Conservation (phyloP, 2,797 vertebrate genomes). For the Phrynocephalus guinanensis region DNA sequence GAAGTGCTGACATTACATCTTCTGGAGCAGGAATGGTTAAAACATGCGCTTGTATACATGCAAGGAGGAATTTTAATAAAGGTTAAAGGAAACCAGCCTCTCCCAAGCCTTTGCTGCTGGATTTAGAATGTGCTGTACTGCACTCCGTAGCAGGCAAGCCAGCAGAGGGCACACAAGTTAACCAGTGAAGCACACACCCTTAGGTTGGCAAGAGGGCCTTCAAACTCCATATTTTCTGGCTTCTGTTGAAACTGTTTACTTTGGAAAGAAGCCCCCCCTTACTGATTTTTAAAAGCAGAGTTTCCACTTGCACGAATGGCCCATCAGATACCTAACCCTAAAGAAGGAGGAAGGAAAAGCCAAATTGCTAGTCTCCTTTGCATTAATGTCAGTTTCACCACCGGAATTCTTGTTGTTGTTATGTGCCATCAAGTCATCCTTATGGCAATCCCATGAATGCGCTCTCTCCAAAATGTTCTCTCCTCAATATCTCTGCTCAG, state of each 20-base stretch:
- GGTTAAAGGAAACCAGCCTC: not conserved
- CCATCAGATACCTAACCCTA: not conserved
- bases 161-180: constrained; percentile 68
- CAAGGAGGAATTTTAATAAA: not conserved
- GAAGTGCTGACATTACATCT: not conserved
- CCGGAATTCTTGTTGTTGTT: no score
- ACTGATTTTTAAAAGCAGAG: not conserved
- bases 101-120: not conserved
- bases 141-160: constrained; percentile 59
- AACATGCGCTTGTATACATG: not conserved
- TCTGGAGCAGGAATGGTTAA: not conserved
- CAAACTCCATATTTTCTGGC: not conserved
- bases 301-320: not conserved
- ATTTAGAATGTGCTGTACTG: constrained; percentile 18
- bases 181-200: not conserved
- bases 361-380: no score
- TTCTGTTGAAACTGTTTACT: not conserved
- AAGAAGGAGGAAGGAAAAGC: not conserved
- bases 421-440: no score
- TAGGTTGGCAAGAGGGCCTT: not conserved
- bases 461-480: no score
- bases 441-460: no score
- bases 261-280: not conserved
- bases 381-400: no score
- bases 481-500: no score